Conservation (phyloP, 2,797 vertebrate species). For the Chelmon rostratus region DNA sequence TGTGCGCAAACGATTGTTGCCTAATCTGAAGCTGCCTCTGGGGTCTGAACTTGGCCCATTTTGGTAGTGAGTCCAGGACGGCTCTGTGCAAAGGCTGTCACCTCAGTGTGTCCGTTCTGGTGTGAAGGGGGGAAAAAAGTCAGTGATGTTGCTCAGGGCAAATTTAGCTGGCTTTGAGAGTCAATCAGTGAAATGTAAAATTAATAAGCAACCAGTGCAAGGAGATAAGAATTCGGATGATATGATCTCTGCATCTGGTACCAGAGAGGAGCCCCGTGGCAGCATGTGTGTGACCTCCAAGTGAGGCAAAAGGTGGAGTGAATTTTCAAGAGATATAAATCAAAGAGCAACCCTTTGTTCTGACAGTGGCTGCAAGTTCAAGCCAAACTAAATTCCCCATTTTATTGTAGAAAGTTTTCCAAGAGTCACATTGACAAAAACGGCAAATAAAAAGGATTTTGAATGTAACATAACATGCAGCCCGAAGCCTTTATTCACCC, state of each 20-base stretch:
- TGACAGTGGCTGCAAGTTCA: conserved; percentile 2
- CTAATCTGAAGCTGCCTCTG: conserved; percentile 6
- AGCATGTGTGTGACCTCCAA: conserved; percentile 23
- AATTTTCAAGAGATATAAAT: conserved; percentile 21
- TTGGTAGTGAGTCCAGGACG: not conserved
- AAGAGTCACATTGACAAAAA: not conserved
- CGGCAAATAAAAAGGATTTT: not conserved
- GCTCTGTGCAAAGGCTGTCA: not conserved
- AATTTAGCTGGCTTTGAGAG: conserved; percentile 6
- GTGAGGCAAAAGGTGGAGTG: not conserved
- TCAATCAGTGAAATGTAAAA: conserved; percentile 31
- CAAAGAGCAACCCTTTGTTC: conserved; percentile 3
- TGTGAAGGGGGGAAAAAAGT: conserved; percentile 3
- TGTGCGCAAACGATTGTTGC: not conserved
- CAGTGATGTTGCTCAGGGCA: not conserved
- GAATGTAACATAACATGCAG: not conserved
- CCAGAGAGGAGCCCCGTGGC: not conserved
- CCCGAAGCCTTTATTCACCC: conserved; percentile 17
- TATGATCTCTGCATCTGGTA: conserved; percentile 29
- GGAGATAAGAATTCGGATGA: conserved; percentile 25
- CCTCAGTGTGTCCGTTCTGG: not conserved
- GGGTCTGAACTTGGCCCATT: not conserved
- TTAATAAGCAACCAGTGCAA: conserved; percentile 11
- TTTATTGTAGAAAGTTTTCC: conserved; percentile 10
- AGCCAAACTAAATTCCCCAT: not conserved